Conservation (phyloP, 2,113 vertebrate species). For the Fulmarus glacialis region DNA sequence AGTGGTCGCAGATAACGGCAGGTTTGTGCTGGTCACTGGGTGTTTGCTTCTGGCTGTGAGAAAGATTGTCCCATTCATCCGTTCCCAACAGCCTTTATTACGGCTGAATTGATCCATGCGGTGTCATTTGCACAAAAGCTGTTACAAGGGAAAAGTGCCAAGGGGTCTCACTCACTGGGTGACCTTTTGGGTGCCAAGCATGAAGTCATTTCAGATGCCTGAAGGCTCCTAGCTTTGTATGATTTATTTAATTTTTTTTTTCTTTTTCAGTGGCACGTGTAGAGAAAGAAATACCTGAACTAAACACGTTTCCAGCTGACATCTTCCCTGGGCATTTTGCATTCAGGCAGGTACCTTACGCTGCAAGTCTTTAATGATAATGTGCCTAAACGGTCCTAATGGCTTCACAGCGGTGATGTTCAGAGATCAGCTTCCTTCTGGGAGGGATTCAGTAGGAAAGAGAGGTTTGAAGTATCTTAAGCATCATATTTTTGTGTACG, state of each 20-base stretch:
- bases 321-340: not conserved
- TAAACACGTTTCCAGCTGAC: not conserved
- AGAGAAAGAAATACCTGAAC: not conserved
- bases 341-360: not conserved
- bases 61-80: not conserved
- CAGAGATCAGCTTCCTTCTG: not conserved
- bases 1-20: not conserved
- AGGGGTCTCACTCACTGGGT: not conserved
- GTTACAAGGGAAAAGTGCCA: not conserved
- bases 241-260: not conserved
- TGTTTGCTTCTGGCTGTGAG: not conserved
- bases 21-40: not conserved
- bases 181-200: not conserved
- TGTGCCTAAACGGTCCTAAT: fast-evolving
- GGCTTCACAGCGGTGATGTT: not conserved
- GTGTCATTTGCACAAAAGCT: not conserved
- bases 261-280: not conserved
- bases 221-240: not conserved
- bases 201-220: not conserved
- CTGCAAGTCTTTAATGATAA: not conserved
- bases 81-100: not conserved
- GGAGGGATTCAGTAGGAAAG: not conserved
- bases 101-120: not conserved
- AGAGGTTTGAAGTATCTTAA: not conserved
- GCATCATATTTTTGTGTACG: not conserved